Evolutionary conservation across 1,140 invertebrate genomes (phyloP).

Genomic region (Chrysomallon squamiferum): DNA sequence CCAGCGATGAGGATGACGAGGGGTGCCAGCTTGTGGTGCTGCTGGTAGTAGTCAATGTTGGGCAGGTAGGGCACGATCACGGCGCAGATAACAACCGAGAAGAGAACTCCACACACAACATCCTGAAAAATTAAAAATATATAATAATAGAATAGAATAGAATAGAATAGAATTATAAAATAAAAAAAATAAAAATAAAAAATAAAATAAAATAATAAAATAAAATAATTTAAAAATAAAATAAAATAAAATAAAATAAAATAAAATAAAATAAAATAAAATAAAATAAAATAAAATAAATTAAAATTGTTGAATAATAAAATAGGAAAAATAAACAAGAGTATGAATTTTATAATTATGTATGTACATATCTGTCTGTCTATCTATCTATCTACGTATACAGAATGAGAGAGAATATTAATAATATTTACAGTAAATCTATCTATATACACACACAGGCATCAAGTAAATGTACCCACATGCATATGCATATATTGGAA

Average conservation of each 20-base stretch:
- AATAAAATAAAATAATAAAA: neutral
- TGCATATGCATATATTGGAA: too few species aligned
- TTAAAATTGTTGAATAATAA: neutral
- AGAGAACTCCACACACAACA: neutral
- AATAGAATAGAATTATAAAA: neutral
- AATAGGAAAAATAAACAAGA: too few species aligned
- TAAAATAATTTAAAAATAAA: neutral
- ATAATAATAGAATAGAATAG: neutral
- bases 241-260: neutral
- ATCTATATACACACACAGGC: too few species aligned
- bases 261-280: neutral
- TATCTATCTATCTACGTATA: too few species aligned
- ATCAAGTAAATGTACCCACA: too few species aligned
- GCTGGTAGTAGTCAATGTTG: slow-evolving; percentile 73
- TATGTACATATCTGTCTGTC: too few species aligned
- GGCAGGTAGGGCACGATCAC: neutral
- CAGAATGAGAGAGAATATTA: too few species aligned
- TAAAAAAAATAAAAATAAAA: neutral
- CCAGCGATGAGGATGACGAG: slow-evolving; percentile 73
- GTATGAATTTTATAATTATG: too few species aligned
- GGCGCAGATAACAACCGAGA: neutral
- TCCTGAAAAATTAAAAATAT: neutral
- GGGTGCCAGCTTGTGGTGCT: slow-evolving; percentile 75
- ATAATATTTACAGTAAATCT: too few species aligned
- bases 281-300: neutral